Evolutionary conservation across 2,888 invertebrate genomes (phyloP), one percentile per base, ranked within the genome.

Genomic region (Lithodes maja): DNA sequence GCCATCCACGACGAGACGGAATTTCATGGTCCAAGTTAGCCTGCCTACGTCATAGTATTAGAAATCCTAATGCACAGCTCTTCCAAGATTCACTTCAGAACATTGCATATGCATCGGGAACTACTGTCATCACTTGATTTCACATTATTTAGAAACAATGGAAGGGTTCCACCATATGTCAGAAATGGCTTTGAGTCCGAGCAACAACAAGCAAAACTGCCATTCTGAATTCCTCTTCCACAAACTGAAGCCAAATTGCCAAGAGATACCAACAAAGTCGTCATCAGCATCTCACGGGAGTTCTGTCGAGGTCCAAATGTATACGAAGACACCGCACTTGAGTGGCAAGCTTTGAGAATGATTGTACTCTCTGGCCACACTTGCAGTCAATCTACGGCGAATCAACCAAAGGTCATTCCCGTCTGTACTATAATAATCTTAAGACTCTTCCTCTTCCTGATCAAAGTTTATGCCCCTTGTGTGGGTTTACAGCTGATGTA

Each of bases 261-360:
- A 5, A 74, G 54, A 12, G 17, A 75, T 68, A 81, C 69, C 9
- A 83, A 83, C 12, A 55, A 71, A 53, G 54, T 87, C 5, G 54
- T 61, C 5, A 79, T 87, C n/a, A 87, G 83, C 55, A 83, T 83
- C 50, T 87, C 83, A 79, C 77, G 77, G 50, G 87, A 87, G 79
- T 79, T 80, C 17, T 79, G 79, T 49, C 79, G 79, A n/a, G 87
- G 83, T 3, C 74, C 83, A 15, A n/a, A 54, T 15, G 74, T 83
- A 1, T 87, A 55, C 54, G 87, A 83, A 3, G 83, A 71, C 49
- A 49, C n/a, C 33, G 71, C 15, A 15, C 9, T 52, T 33, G 71
- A 78, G 17, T 80, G 52, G 69, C 15, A 68, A 2, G 85, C 77
- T n/a, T 61, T 79, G 53, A 78, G 55, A 50, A 71, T 7, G 50